Conservation (phyloP, 2,888 invertebrate genomes). For the Emmelina monodactyla region DNA sequence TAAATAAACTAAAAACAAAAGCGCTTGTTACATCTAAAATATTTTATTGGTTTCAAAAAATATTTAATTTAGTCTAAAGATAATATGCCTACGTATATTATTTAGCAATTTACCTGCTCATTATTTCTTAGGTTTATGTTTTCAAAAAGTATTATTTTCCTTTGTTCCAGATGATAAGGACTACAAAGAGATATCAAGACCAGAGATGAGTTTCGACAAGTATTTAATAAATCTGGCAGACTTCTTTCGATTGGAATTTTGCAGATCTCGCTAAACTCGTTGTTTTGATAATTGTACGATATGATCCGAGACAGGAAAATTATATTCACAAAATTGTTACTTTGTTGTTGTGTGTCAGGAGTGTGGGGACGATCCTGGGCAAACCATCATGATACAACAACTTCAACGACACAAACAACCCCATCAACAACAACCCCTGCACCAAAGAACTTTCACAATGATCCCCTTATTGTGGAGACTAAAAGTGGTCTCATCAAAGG, state of each 20-base stretch:
- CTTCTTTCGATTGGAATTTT: constrained; percentile 41
- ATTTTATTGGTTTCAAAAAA: no score
- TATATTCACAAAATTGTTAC: constrained; percentile 48
- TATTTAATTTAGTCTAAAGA: no score
- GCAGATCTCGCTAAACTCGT: constrained; percentile 30
- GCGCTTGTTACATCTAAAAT: no score
- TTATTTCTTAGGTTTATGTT: no score
- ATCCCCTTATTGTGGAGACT: constrained; percentile 84
- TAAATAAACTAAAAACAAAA: no score
- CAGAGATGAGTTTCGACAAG: constrained; percentile 57
- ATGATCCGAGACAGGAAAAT: constrained; percentile 49
- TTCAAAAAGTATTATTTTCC: no score
- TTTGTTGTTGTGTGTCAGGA: constrained; percentile 37
- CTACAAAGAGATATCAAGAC: constrained; percentile 17
- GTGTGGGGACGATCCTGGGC: constrained; percentile 55
- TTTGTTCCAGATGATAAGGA: constrained; percentile 32
- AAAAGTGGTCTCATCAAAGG: constrained; percentile 84
- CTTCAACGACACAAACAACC: constrained; percentile 55
- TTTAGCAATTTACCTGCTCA: no score
- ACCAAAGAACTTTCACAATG: constrained; percentile 64
- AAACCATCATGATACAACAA: constrained; percentile 59
- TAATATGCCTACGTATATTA: no score
- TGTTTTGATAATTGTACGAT: constrained; percentile 19
- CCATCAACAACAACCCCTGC: constrained; percentile 51
- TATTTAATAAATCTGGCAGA: constrained; percentile 48